Conservation (phyloP, 1,140 invertebrate genomes). For the Metopolophium dirhodum region DNA sequence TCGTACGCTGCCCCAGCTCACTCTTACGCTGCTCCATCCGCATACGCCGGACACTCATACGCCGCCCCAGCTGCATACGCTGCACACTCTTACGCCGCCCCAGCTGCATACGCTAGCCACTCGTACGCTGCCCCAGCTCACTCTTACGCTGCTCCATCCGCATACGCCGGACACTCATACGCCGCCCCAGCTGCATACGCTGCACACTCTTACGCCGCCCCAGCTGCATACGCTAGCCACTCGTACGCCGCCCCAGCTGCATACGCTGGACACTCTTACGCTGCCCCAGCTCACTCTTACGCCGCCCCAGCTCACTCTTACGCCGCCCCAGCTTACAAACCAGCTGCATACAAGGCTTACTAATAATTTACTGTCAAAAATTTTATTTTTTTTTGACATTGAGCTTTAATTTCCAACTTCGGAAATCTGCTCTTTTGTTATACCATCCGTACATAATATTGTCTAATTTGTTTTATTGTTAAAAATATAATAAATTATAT, state of each 20-base stretch:
- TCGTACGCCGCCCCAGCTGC: conserved; percentile 40
- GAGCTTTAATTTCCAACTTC: no score
- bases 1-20: conserved; percentile 57
- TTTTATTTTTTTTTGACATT: neutral
- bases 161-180: no score
- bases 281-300: conserved; percentile 41
- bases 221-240: no score
- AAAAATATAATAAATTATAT: neutral
- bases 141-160: conserved; percentile 57
- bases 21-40: neutral
- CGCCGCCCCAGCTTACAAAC: conserved; percentile 58
- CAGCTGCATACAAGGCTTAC: conserved; percentile 59
- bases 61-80: conserved; percentile 60
- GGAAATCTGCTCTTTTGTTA: neutral
- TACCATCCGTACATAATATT: neutral
- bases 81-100: conserved; percentile 53
- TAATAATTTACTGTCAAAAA: neutral
- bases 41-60: conserved; percentile 26
- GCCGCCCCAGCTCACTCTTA: conserved; percentile 45
- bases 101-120: conserved; percentile 57
- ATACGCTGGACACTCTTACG: conserved; percentile 61
- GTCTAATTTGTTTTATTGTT: neutral
- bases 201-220: conserved; percentile 58
- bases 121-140: conserved; percentile 58
- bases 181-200: conserved; percentile 27